These are phyloP conservation scores for Drosophila sp. DNA, from an alignment of 1,140 invertebrate genomes.

Conservation along the genomic window DNA sequence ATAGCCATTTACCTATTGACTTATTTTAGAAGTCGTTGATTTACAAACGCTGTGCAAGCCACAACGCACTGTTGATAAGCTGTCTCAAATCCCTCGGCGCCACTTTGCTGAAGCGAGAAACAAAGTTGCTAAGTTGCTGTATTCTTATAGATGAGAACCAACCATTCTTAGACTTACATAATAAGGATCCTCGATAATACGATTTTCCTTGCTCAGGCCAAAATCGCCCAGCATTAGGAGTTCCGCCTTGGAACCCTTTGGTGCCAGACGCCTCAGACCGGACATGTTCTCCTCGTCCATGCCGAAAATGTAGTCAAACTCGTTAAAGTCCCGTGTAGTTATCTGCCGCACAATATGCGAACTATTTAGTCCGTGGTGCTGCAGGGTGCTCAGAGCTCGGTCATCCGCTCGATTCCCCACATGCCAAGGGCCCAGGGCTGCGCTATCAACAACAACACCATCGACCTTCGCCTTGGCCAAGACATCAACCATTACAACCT, in stretches of 20 bases:
- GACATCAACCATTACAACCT: slow-evolving; percentile 93
- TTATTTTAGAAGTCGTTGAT: slow-evolving; percentile 80
- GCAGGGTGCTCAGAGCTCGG: slow-evolving; percentile 89
- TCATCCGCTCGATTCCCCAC: slow-evolving; percentile 92
- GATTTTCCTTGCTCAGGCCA: slow-evolving; percentile 90
- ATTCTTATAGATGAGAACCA: neutral
- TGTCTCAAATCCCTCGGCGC: slow-evolving; percentile 88
- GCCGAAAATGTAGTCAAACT: slow-evolving; percentile 95
- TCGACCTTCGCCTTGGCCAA: slow-evolving; percentile 87
- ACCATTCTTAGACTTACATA: slow-evolving; percentile 88
- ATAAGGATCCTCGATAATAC: slow-evolving; percentile 94
- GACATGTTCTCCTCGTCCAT: slow-evolving; percentile 95
- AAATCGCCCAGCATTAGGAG: slow-evolving; percentile 92
- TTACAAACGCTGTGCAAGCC: slow-evolving; percentile 88
- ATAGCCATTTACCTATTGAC: slow-evolving; percentile 35
- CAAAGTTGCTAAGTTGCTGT: slow-evolving; percentile 2
- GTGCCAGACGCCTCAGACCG: slow-evolving; percentile 87
- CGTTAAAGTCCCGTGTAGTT: slow-evolving; percentile 88
- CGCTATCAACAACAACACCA: slow-evolving; percentile 93
- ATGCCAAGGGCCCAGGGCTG: slow-evolving; percentile 94
- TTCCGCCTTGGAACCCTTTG: slow-evolving; percentile 88
- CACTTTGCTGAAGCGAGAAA: slow-evolving; percentile 87
- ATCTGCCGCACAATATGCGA: slow-evolving; percentile 92
- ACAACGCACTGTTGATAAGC: slow-evolving; percentile 90
- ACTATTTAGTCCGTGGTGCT: slow-evolving; percentile 90